phyloP scores from a whole-genome alignment of 2,888 invertebrate species.

The Operophtera brumata region DNA sequence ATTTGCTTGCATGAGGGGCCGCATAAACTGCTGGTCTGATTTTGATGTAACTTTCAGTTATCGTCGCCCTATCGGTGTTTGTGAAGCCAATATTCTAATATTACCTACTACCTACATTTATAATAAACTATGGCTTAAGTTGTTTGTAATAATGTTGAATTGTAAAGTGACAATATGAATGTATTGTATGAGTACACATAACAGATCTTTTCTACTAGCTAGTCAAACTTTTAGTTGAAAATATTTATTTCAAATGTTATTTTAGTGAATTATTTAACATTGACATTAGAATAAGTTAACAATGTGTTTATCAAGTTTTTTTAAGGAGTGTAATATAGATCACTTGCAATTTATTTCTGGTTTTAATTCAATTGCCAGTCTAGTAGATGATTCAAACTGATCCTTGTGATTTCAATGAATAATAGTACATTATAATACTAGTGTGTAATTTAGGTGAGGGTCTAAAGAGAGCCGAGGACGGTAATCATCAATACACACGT shows the following conservation, averaged over 20 bases:
- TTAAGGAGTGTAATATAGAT: constrained; percentile 61
- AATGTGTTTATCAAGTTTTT: constrained; percentile 58
- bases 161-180: constrained; percentile 29
- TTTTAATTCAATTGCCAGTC: constrained; percentile 33
- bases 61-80: neutral
- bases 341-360: constrained; percentile 42
- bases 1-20: neutral
- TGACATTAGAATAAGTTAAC: constrained; percentile 45
- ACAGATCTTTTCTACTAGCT: constrained; percentile 45
- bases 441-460: no score
- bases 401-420: no score
- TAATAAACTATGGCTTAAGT: constrained; percentile 6
- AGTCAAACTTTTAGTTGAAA: constrained; percentile 56
- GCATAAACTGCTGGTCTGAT: constrained; percentile 1
- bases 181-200: constrained; percentile 15
- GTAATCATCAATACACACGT: no score
- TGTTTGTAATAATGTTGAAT: constrained; percentile 26
- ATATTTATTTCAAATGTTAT: constrained; percentile 40
- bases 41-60: constrained; percentile 3
- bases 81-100: constrained; percentile 1
- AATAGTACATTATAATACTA: no score
- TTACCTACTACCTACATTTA: no score
- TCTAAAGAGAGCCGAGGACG: no score
- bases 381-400: no score
- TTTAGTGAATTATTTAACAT: constrained; percentile 35